Evolutionary conservation across 2,888 invertebrate genomes (phyloP).

Genomic region (Hemithea aestivaria): DNA sequence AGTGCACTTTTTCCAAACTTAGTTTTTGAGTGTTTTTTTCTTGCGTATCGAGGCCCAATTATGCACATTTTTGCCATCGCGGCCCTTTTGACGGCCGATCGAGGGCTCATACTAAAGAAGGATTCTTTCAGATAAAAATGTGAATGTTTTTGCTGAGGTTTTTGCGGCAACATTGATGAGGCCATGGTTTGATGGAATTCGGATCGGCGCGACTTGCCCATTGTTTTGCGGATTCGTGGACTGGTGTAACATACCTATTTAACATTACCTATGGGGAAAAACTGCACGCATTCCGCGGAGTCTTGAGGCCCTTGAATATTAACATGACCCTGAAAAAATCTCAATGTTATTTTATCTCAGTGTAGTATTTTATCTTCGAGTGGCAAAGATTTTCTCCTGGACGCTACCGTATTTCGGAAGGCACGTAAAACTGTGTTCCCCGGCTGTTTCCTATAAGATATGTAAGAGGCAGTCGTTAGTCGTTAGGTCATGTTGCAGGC

Average conservation of each 20-base stretch:
- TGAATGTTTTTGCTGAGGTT: conserved; percentile 63
- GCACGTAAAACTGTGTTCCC: too few species aligned
- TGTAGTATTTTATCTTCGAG: too few species aligned
- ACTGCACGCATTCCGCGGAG: conserved; percentile 20
- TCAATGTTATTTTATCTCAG: too few species aligned
- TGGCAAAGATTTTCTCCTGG: too few species aligned
- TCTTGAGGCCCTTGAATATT: too few species aligned
- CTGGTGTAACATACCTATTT: conserved; percentile 24
- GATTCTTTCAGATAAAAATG: conserved; percentile 77
- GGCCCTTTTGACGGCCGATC: conserved; percentile 62
- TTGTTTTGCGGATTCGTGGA: conserved; percentile 33
- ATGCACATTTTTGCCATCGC: conserved; percentile 77
- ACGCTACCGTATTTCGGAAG: too few species aligned
- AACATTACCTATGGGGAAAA: conserved; percentile 23
- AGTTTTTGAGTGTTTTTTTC: conserved; percentile 75
- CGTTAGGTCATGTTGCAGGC: too few species aligned
- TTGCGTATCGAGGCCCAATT: conserved; percentile 62
- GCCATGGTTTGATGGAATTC: conserved; percentile 64
- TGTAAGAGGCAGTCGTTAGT: too few species aligned
- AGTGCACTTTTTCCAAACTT: conserved; percentile 74
- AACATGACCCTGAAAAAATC: too few species aligned
- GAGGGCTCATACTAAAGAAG: conserved; percentile 60
- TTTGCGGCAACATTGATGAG: conserved; percentile 73
- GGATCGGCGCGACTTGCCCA: conserved; percentile 43
- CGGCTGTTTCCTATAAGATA: too few species aligned